Conservation (phyloP, 2,888 invertebrate genomes). For the Spialia ferax region DNA sequence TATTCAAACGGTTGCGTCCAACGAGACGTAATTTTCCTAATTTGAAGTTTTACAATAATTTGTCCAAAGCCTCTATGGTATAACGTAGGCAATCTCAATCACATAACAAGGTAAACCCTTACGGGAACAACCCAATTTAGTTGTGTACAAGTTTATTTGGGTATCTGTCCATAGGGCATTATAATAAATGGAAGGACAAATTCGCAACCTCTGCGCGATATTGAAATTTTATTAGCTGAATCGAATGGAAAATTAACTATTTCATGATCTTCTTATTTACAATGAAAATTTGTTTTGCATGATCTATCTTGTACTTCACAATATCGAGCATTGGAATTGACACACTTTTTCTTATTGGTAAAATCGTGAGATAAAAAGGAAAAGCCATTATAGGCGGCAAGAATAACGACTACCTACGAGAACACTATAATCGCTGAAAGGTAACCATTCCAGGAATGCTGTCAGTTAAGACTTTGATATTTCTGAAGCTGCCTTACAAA, state of each 20-base stretch:
- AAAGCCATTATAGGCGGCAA: no score
- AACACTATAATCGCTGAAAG: no score
- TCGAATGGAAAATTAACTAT: slow-evolving; percentile 32
- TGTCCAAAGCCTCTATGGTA: slow-evolving; percentile 60
- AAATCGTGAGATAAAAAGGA: no score
- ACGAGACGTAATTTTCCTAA: slow-evolving; percentile 31
- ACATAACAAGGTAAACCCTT: slow-evolving; percentile 47
- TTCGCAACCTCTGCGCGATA: slow-evolving; percentile 69
- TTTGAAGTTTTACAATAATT: slow-evolving; percentile 54
- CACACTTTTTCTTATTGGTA: no score
- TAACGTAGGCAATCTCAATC: slow-evolving; percentile 64
- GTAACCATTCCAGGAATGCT: no score
- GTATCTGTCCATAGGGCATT: slow-evolving; percentile 76
- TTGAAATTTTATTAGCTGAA: slow-evolving; percentile 66
- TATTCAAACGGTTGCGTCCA: slow-evolving; percentile 10
- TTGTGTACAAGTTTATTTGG: slow-evolving; percentile 81
- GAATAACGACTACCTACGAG: no score
- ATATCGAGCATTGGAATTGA: no score
- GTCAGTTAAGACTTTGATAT: no score
- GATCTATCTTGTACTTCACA: not conserved
- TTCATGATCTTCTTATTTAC: not conserved
- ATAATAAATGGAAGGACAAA: slow-evolving; percentile 74
- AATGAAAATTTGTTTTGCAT: not conserved
- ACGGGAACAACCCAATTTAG: slow-evolving; percentile 73
- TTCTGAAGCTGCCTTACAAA: no score